Evolutionary conservation across 2,797 vertebrate genomes (phyloP), one percentile per base, ranked within the genome.

Genomic region (Coregonus ussuriensis): DNA sequence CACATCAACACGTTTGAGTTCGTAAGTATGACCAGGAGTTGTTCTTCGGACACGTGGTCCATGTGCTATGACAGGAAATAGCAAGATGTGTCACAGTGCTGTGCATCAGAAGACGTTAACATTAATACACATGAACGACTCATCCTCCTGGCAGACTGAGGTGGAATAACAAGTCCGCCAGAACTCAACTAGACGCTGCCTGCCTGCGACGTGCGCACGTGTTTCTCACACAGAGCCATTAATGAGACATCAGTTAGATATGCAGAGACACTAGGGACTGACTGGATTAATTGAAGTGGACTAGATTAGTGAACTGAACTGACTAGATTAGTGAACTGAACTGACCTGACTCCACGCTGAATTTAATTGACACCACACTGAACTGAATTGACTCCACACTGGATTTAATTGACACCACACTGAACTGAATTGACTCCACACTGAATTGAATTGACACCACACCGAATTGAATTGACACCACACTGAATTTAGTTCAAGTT

Each of bases 161-260:
- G 6, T 6, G 21, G 6, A 51, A 21, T 52, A 51, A 47, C 33
- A 25, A 25, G 33, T 51, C 69, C 41, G 1, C n/a, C 47, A 21
- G 33, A 77, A 69, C 72, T 83, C 85, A 84, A 88, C 81, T 84
- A 33, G 4, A 33, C 21, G 18, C 18, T 78, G 80, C 9, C 62
- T 51, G 72, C 76, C 77, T 85, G 77, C 21, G 29, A 15, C n/a
- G 25, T 68, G 63, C 31, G 74, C 18, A 6, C n/a, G 25, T 63
- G 21, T n/a, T 21, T 21, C 25, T 63, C 18, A 63, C 59, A 62
- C 15, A 54, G 53, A 63, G 59, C 3, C 18, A 21, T 21, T 63
- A 63, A 25, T 11, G 59, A 63, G 21, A 63, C 59, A 63, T 25
- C 7, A 63, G 25, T 54, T 54, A 54, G 53, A 54, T 63, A 21